Conservation (phyloP, 2,888 invertebrate genomes). For the Elegia similella region DNA sequence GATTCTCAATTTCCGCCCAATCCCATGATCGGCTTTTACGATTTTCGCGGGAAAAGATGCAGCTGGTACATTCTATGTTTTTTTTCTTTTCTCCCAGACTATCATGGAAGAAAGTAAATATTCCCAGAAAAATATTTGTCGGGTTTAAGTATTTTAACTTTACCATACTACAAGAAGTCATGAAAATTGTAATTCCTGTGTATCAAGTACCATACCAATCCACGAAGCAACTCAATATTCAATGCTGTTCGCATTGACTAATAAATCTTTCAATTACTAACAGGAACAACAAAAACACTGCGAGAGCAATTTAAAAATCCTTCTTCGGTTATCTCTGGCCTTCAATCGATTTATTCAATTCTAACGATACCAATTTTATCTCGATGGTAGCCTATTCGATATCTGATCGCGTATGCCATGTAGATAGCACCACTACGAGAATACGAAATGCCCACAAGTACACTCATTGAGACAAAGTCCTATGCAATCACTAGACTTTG, state of each 20-base stretch:
- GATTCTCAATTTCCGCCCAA: too few relatives aligned
- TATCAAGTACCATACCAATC: too few relatives aligned
- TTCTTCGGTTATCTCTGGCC: constrained; percentile 42
- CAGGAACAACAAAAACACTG: constrained; percentile 20
- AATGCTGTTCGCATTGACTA: background rate
- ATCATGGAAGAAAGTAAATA: too few relatives aligned
- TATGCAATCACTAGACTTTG: constrained; percentile 49
- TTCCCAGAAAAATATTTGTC: too few relatives aligned
- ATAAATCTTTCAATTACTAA: constrained; percentile 15
- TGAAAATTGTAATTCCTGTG: too few relatives aligned
- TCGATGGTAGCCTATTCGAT: constrained; percentile 47
- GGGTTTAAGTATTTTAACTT: too few relatives aligned
- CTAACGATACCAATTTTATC: constrained; percentile 65
- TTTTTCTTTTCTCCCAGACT: too few relatives aligned
- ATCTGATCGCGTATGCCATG: constrained; percentile 52
- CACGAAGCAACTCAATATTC: background rate
- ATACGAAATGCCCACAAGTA: constrained; percentile 51
- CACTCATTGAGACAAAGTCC: constrained; percentile 50
- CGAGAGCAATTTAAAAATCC: constrained; percentile 46
- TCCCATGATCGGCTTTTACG: too few relatives aligned
- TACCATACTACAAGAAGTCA: too few relatives aligned
- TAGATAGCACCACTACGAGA: constrained; percentile 56
- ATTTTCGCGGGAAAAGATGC: too few relatives aligned
- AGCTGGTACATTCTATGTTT: too few relatives aligned
- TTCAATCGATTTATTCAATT: constrained; percentile 53